Evolutionary conservation across 2,888 invertebrate genomes (phyloP), one percentile per base, ranked within the genome.

Genomic region (Busseola fusca): DNA sequence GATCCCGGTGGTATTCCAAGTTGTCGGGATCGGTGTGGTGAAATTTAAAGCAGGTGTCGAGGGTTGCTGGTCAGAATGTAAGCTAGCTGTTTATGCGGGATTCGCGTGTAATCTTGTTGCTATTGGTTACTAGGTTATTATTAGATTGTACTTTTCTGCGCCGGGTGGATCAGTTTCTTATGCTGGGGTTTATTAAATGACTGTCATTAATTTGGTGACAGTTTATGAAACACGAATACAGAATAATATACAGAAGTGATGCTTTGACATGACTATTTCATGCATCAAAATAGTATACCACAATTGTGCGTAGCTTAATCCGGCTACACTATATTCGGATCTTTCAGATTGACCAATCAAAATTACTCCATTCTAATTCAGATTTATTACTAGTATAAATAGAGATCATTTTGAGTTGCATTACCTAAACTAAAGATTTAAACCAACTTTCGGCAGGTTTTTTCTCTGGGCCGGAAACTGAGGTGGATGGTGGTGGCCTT

Each of bases 1-100:
- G 50, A 63, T 80, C 80, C 80, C 80, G 73, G 30, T 80, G 80
- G 80, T 80, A 79, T 79, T 66, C 58, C 69, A 74, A 78, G 42
- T 78, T 74, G 64, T 63, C 21, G 56, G 66, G 57, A 71, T 64
- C 66, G 52, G 12, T 52, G 74, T 56, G 78, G 70, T 59, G 66
- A 78, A 78, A 78, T 67, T 74, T 78, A 64, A 75, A 75, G 64
- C 65, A 78, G 78, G 50, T 62, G 74, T 67, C 27, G 66, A 56
- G 34, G 48, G 42, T 50, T 50, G 42, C 25, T 67, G 45, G 37
- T 37, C 25, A 30, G 25, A 54, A 45, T 63, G 56, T 58, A 45
- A 59, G 62, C 21, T 42, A 12, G 10, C 7, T 54, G 45, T 57
- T 40, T 74, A 27, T 37, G 9, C 34, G 9, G 42, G 4, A 37